Evolutionary conservation across 2,797 vertebrate genomes (phyloP), one percentile per base, ranked within the genome.

Genomic region (Manis pentadactyla): DNA sequence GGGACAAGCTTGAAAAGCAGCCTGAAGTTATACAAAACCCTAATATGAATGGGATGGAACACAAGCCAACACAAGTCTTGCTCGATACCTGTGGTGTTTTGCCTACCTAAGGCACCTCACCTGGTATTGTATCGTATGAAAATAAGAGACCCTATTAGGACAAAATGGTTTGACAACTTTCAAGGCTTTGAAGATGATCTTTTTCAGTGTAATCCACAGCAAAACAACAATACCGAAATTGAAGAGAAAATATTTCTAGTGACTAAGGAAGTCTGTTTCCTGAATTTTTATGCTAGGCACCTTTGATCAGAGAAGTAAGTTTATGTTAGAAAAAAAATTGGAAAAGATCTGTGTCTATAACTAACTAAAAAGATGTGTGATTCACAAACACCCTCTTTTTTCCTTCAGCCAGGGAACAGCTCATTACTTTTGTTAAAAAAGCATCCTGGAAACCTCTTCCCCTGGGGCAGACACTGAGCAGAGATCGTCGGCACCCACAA

Each of bases 301-400:
- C 21, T 89, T 87, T 87, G 42, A 93, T 93, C 78, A 78, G 46
- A 90, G 57, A 88, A 83, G 18, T 71, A 77, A 79, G n/a, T 85
- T 49, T 71, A 66, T 27, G 21, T 91, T 51, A 59, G 46, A 46
- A 29, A 82, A 90, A 91, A 90, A 46, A 18, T 5, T 53, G 21
- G 63, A 82, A 96, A 95, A 92, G 73, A 85, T 89, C 92, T 95
- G 78, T 61, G 78, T 90, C 78, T 95, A 68, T 75, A 86, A 86
- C 74, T 95, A 87, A 96, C 94, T 95, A 57, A 77, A 95, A 94
- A 91, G 82, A 93, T 9, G 7, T 68, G 68, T 93, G 49, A 94
- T 93, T 87, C 83, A 39, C 79, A 85, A 86, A 68, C 31, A 4
- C 39, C 61, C 37, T 95, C n/a, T 87, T 64, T 46, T 74, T 66